Base-by-base conservation (phyloP, 2,888 invertebrate genomes). In the Polydrusus pterygomalis region DNA sequence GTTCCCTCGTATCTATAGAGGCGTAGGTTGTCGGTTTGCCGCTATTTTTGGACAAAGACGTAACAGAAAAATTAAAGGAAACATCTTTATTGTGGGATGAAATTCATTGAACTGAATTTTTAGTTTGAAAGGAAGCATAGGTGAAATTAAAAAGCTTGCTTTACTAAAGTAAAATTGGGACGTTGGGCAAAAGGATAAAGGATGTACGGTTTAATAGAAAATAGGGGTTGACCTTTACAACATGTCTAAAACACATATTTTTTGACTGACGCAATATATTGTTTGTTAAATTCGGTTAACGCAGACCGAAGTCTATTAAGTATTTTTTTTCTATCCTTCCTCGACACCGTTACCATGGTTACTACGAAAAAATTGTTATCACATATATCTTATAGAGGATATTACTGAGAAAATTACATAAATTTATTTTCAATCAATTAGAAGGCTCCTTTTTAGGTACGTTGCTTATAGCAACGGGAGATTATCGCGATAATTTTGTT, bases 61-160 rank as follows among this genome's bases (percentile, higher is more conserved):
- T 20, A 18, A 20, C 9, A 54, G 13, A 20, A 54, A 54, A 54
- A 25, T n/a, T 25, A 20, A 30, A 18, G 1, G 51, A 11, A 54
- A 51, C 18, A 20, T 54, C 13, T 25, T 13, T 54, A 30, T 54
- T 54, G 25, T 54, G 54, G 13, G 11, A 54, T 13, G n/a, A 54
- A 54, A 54, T 25, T 54, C 54, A 54, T 17, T 54, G 54, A 54
- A 30, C 54, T n/a, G 54, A n/a, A 54, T 54, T 54, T 54, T 54
- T 54, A n/a, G 20, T 30, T 13, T 25, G 54, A 54, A 30, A 25
- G 54, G 54, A 54, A 54, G 9, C 11, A 25, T 1, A 20, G 20
- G 20, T 25, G 15, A 51, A 51, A 51, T 18, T 13, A 13, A 51
- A 51, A 51, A 25, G 18, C 1, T 25, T 25, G 1, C 17, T 17